Evolutionary conservation across 2,888 invertebrate genomes (phyloP).

Genomic region (Craniophora ligustri): DNA sequence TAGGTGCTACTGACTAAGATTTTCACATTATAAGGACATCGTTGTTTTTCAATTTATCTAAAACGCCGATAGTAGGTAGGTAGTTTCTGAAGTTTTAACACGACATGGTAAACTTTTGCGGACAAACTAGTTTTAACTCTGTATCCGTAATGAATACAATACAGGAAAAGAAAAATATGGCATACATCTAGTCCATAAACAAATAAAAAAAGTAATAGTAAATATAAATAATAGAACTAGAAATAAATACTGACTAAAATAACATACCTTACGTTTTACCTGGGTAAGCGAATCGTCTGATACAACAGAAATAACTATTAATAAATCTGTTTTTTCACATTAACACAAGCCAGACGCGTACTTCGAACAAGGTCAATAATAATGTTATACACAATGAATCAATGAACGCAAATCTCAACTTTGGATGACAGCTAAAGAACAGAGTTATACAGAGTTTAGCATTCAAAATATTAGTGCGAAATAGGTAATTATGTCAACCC

Average conservation of each 20-base stretch:
- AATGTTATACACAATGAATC: too few relatives aligned
- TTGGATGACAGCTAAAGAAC: too few relatives aligned
- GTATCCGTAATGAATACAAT: constrained; percentile 6
- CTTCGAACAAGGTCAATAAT: constrained; percentile 50
- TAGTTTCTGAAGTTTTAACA: too few relatives aligned
- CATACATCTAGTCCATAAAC: neutral
- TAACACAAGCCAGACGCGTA: constrained; percentile 42
- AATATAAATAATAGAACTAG: neutral
- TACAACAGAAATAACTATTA: constrained; percentile 24
- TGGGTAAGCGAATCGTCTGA: constrained; percentile 2
- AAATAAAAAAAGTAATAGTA: neutral
- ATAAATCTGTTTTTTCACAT: constrained; percentile 27
- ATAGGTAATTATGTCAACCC: neutral
- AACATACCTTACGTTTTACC: constrained; percentile 34
- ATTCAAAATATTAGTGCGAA: neutral
- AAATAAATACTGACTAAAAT: neutral
- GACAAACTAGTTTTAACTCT: constrained; percentile 9
- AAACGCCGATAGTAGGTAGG: too few relatives aligned
- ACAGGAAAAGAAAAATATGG: neutral
- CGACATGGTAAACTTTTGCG: too few relatives aligned
- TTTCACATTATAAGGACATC: constrained; percentile 24
- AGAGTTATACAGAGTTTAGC: too few relatives aligned
- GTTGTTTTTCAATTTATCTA: too few relatives aligned
- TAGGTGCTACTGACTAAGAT: constrained; percentile 16
- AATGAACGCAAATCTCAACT: constrained; percentile 9